Evolutionary conservation across 2,888 invertebrate genomes (phyloP).

Genomic region (Melanargia galathea): DNA sequence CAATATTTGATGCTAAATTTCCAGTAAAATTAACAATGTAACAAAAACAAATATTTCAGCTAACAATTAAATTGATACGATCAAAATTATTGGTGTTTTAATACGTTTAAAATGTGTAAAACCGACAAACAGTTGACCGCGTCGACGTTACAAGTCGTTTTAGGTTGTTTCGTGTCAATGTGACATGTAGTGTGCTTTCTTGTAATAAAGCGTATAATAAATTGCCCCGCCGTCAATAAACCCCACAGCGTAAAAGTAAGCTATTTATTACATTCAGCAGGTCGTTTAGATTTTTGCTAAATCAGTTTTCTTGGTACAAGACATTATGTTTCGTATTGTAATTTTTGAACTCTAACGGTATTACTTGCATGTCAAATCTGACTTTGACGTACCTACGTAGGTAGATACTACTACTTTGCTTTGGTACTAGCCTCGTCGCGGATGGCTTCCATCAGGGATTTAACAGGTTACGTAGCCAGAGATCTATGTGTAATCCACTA

Average conservation of each 20-base stretch:
- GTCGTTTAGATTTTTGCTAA: constrained; percentile 34
- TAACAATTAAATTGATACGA: constrained; percentile 22
- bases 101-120: constrained; percentile 24
- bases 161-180: constrained; percentile 67
- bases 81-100: constrained; percentile 42
- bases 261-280: constrained; percentile 35
- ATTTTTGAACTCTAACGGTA: not conserved
- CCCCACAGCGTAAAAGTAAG: constrained; percentile 64
- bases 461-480: no score
- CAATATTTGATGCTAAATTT: constrained; percentile 47
- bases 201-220: constrained; percentile 66
- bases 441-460: no score
- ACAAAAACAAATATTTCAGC: constrained; percentile 36
- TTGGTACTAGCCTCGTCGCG: no score
- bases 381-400: no score
- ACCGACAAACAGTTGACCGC: constrained; percentile 46
- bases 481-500: no score
- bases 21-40: constrained; percentile 46
- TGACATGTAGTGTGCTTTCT: constrained; percentile 70
- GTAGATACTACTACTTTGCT: no score
- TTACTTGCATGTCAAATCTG: not conserved
- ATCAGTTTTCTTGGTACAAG: constrained; percentile 14
- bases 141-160: constrained; percentile 61
- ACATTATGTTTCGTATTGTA: not conserved
- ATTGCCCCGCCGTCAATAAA: constrained; percentile 56